A percentile compares a stretch with the other conserved stretches of the same genome.
phyloP scores from a whole-genome alignment of 2,113 vertebrate genomes.

The Limanda limanda region DNA sequence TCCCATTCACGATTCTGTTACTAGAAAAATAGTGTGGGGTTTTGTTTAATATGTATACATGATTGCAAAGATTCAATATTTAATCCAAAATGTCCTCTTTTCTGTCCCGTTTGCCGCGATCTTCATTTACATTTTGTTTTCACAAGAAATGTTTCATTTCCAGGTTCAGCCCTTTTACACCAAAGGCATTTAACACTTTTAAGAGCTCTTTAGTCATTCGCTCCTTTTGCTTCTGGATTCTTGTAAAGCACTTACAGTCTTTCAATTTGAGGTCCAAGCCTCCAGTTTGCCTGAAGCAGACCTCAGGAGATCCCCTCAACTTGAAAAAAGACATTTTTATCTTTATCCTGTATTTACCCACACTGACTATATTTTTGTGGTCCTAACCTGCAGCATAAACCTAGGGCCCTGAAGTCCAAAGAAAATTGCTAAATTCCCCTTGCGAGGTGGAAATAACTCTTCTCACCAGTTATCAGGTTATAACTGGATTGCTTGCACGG shows the following conservation, averaged over 20 bases:
- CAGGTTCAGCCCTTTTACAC: background rate
- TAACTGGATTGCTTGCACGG: background rate
- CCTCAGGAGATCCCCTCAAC: conserved; percentile 30
- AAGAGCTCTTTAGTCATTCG: background rate
- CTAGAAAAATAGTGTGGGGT: background rate
- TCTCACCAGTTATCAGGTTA: background rate
- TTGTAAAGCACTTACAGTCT: conserved; percentile 9
- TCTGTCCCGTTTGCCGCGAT: background rate
- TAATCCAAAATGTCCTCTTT: background rate
- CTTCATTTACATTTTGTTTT: background rate
- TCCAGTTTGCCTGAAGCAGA: conserved; percentile 45
- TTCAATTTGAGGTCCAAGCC: conserved; percentile 47
- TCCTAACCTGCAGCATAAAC: conserved; percentile 20
- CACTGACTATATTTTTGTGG: conserved; percentile 12
- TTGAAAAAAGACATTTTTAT: conserved; percentile 26
- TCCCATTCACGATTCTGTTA: too few relatives aligned
- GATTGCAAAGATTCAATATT: too few relatives aligned
- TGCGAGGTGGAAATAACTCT: conserved; percentile 19
- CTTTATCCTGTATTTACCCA: conserved; percentile 41
- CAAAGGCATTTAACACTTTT: background rate
- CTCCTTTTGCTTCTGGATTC: background rate
- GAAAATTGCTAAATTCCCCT: conserved; percentile 20
- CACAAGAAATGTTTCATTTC: background rate
- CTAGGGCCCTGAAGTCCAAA: conserved; percentile 16
- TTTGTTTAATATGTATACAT: too few relatives aligned